Conservation (phyloP, 2,888 invertebrate species). For the Steinernema carpocapsae region DNA sequence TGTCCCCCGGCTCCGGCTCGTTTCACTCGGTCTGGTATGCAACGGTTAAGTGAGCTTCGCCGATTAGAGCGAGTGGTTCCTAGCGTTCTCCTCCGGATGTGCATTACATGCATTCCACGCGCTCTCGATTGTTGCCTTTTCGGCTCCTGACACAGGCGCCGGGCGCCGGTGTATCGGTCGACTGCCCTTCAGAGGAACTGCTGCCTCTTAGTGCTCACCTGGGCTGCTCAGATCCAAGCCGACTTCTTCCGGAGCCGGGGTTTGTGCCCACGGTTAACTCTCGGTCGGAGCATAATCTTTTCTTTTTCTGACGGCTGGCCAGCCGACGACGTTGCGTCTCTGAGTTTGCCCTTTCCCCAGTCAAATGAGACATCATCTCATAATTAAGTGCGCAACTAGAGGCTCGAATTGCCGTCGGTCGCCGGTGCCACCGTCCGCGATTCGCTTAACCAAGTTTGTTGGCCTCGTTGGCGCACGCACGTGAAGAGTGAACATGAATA, state of each 20-base stretch:
- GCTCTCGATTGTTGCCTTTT: constrained; percentile 35
- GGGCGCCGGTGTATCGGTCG: constrained; percentile 15
- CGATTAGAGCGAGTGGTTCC: constrained; percentile 34
- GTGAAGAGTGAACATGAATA: constrained; percentile 34
- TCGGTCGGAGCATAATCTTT: background rate
- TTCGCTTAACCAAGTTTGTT: background rate
- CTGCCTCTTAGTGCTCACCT: constrained; percentile 18
- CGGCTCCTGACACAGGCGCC: constrained; percentile 31
- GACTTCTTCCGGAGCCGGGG: background rate
- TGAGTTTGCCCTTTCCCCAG: background rate
- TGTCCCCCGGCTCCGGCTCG: background rate
- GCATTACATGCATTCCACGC: constrained; percentile 35
- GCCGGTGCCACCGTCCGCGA: constrained; percentile 10
- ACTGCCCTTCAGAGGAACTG: constrained; percentile 5
- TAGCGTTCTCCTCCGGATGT: constrained; percentile 27
- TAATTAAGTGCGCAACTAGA: constrained; percentile 23
- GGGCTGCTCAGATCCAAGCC: background rate
- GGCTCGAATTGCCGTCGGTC: constrained; percentile 7
- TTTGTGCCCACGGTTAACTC: background rate
- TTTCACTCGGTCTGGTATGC: constrained; percentile 33
- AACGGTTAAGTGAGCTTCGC: constrained; percentile 32
- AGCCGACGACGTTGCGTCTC: too few species aligned
- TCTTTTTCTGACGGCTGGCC: background rate
- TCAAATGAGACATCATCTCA: background rate
- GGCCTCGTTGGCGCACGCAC: background rate